These are phyloP conservation scores for Otis tarda DNA, from an alignment of 2,113 vertebrate species.

Conservation along the genomic window DNA sequence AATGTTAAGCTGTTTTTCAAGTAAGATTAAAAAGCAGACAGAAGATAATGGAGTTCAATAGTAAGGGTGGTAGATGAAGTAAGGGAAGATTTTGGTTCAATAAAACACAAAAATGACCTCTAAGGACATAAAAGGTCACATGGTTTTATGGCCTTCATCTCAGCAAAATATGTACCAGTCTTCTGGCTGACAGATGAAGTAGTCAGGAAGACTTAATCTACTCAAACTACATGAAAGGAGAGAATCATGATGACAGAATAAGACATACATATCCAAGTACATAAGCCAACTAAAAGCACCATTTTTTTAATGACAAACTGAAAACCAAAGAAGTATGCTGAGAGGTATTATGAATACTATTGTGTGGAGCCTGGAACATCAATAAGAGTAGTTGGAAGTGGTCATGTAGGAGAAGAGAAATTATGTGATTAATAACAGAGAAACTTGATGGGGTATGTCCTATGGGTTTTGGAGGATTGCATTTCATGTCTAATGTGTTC, in stretches of 20 bases:
- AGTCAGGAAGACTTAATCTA: slow-evolving; percentile 25
- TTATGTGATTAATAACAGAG: neutral
- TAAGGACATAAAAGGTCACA: neutral
- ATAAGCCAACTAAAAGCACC: neutral
- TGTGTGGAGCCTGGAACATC: neutral
- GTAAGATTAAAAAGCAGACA: neutral
- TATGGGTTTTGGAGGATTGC: neutral
- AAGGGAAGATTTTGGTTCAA: neutral
- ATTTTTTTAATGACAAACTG: neutral
- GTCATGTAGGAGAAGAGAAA: neutral
- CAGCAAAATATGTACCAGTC: neutral
- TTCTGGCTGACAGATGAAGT: slow-evolving; percentile 8
- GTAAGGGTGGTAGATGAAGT: neutral
- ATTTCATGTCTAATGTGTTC: slow-evolving; percentile 23
- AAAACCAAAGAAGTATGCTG: neutral
- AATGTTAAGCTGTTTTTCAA: neutral
- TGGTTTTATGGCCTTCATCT: neutral
- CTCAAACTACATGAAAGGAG: neutral
- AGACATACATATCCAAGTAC: neutral
- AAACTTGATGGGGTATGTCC: neutral
- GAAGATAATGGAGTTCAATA: neutral
- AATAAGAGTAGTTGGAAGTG: neutral
- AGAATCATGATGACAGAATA: neutral
- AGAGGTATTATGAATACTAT: neutral
- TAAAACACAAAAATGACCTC: neutral